Evolutionary conservation across 2,113 vertebrate genomes (phyloP).

Genomic region (Pampusana beccarii): DNA sequence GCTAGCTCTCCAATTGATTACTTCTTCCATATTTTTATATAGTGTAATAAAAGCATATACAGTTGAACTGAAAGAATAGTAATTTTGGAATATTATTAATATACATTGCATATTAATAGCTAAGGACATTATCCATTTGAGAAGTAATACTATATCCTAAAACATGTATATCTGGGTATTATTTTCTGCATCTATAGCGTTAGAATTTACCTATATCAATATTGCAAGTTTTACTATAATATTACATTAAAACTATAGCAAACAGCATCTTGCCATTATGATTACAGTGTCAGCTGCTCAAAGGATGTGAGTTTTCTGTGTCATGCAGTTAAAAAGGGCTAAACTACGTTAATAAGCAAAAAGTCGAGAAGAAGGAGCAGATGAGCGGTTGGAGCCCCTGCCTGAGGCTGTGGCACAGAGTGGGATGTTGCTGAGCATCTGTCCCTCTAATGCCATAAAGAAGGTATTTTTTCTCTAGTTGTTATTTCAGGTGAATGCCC

Average conservation of each 20-base stretch:
- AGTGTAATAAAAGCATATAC: neutral
- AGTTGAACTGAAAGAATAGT: neutral
- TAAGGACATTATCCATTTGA: neutral
- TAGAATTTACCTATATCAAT: neutral
- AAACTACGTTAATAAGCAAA: neutral
- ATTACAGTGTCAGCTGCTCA: neutral
- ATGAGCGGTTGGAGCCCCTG: neutral
- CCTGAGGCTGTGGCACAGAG: neutral
- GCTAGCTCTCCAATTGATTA: neutral
- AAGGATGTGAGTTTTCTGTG: neutral
- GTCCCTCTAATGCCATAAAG: neutral
- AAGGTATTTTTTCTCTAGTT: neutral
- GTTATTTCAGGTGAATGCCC: neutral
- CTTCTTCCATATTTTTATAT: neutral
- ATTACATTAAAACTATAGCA: neutral
- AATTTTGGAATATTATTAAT: neutral
- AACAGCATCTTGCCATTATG: neutral
- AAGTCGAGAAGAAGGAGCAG: neutral
- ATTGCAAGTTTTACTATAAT: neutral
- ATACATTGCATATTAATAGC: neutral
- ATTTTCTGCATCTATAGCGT: neutral
- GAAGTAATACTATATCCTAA: neutral
- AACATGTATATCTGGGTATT: neutral
- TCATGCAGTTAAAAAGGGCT: slow-evolving; percentile 8
- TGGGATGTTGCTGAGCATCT: neutral